phyloP scores from a whole-genome alignment of 2,113 vertebrate genomes.

The Sterna hirundo region DNA sequence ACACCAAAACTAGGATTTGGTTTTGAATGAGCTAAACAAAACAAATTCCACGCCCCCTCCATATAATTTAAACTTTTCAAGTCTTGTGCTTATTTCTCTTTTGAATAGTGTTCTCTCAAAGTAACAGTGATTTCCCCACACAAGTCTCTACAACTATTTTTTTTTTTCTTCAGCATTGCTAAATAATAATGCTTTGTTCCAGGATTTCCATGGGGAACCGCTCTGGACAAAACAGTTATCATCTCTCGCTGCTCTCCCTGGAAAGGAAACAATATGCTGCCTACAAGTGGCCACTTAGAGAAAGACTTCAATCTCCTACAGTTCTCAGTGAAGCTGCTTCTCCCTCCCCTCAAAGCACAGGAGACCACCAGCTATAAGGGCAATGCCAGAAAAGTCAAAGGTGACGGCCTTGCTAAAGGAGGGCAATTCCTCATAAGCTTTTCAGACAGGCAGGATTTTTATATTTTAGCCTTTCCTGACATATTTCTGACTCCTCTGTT shows the following conservation, averaged over 20 bases:
- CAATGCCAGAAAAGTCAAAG: background rate
- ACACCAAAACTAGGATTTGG: background rate
- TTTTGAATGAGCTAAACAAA: background rate
- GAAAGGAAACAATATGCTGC: background rate
- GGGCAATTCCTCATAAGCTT: background rate
- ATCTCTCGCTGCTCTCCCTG: background rate
- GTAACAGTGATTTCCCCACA: background rate
- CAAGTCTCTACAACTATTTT: background rate
- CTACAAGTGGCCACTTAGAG: background rate
- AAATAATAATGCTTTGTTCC: background rate
- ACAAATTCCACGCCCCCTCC: background rate
- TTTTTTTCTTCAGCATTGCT: background rate
- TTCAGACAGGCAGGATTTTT: background rate
- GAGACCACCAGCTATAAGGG: background rate
- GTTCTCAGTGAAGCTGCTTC: background rate
- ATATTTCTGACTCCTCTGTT: background rate
- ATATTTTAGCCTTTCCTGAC: background rate
- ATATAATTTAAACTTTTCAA: background rate
- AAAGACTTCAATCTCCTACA: background rate
- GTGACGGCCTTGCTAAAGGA: background rate
- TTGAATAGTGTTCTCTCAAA: background rate
- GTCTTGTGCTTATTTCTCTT: background rate
- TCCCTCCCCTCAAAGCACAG: background rate
- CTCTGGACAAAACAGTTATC: background rate
- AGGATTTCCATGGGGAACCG: background rate